A percentile compares a stretch with the other conserved stretches of the same genome.
These are phyloP conservation scores for Physella acuta DNA, from an alignment of 1,140 invertebrate species.

Conservation along the genomic window DNA sequence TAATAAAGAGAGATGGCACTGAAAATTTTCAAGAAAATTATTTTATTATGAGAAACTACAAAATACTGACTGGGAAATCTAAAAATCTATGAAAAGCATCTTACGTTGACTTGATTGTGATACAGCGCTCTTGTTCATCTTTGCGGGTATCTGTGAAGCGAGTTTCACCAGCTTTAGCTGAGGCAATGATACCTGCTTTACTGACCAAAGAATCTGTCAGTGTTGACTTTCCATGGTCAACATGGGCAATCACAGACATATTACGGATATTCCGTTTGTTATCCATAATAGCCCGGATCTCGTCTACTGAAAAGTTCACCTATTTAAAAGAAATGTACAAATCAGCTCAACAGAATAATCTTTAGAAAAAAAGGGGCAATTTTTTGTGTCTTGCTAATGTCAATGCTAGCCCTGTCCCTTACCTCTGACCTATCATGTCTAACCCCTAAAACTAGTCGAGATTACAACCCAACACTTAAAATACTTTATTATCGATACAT, in stretches of 20 bases:
- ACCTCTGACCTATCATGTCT: background rate
- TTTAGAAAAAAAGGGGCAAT: background rate
- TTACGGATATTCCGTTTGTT: conserved; percentile 99
- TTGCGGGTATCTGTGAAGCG: conserved; percentile 99
- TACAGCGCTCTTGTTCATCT: conserved; percentile 99
- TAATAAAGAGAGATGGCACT: conserved; percentile 99
- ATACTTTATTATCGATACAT: background rate
- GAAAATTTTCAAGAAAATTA: conserved; percentile 26
- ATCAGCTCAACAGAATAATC: background rate
- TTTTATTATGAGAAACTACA: no score
- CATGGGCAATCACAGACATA: conserved; percentile 99
- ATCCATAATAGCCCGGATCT: conserved; percentile 99
- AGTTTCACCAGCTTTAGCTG: conserved; percentile 96
- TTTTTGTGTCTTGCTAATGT: no score
- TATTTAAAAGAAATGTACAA: conserved; percentile 62
- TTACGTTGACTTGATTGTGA: conserved; percentile 99
- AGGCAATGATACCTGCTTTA: conserved; percentile 99
- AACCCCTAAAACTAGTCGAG: background rate
- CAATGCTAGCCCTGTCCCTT: background rate
- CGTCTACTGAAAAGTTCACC: conserved; percentile 99
- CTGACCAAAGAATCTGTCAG: conserved; percentile 98
- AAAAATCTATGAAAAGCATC: conserved; percentile 44
- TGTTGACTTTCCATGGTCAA: conserved; percentile 99
- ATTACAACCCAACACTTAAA: background rate
- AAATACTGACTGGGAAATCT: no score